Evolutionary conservation across 35 echinoderm and acorn worm species (phyloP).

Genomic region (Lytechinus variegatus): DNA sequence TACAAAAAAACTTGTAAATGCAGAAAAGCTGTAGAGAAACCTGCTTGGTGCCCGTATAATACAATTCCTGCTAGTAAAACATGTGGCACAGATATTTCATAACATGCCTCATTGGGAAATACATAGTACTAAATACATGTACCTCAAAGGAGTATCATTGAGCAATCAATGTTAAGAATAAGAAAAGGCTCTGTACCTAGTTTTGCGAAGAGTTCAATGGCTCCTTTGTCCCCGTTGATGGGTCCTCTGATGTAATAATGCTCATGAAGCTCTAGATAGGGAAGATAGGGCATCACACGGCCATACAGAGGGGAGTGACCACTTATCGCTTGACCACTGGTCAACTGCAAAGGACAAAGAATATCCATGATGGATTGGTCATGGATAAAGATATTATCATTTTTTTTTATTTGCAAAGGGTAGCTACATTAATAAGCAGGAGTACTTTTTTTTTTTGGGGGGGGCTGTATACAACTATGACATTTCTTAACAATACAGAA

Average conservation of each 20-base stretch:
- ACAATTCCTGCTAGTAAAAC: no score
- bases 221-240: conserved; percentile 54
- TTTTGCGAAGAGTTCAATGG: conserved; percentile 79
- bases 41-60: no score
- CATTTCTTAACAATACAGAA: no score
- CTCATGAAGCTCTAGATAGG: conserved; percentile 64
- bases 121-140: background rate
- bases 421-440: no score
- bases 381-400: background rate
- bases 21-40: no score
- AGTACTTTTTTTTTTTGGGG: no score
- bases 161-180: background rate
- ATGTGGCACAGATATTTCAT: no score
- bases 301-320: conserved; percentile 72
- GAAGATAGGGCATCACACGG: conserved; percentile 63
- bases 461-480: no score
- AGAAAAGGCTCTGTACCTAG: conserved; percentile 55
- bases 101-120: no score
- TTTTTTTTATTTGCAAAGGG: no score
- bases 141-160: background rate
- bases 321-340: conserved; percentile 50
- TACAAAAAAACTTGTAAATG: no score
- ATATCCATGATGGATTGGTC: background rate
- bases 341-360: conserved; percentile 50
- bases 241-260: conserved; percentile 81